Evolutionary conservation across 2,113 vertebrate species (phyloP).

Genomic region (Pelmatolapia mariae): DNA sequence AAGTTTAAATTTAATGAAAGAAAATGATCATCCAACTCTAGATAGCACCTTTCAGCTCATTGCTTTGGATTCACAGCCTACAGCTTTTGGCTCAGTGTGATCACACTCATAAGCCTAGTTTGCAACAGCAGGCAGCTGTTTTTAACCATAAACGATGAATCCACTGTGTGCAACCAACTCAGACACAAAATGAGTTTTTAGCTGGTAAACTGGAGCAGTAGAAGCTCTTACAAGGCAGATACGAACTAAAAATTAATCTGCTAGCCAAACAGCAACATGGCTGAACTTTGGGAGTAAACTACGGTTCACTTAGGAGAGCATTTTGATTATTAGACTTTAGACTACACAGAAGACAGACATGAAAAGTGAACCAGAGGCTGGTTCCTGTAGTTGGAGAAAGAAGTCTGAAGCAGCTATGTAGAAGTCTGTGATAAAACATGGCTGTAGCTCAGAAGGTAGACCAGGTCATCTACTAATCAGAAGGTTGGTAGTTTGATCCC

Average conservation of each 20-base stretch:
- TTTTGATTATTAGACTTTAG: background rate
- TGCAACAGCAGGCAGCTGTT: background rate
- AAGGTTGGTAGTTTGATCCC: background rate
- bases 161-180: background rate
- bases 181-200: fast-evolving
- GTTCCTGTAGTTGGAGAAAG: background rate
- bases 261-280: background rate
- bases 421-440: background rate
- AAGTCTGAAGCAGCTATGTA: background rate
- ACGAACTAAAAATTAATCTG: background rate
- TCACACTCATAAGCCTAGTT: fast-evolving
- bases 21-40: background rate
- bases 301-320: background rate
- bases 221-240: background rate
- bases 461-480: background rate
- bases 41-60: background rate
- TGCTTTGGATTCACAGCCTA: background rate
- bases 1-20: background rate
- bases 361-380: background rate
- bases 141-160: background rate
- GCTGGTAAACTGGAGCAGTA: background rate
- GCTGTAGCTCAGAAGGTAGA: background rate
- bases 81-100: background rate
- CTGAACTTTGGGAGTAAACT: background rate
- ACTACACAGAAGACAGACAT: background rate